Evolutionary conservation across 2,888 invertebrate genomes (phyloP).

Genomic region (Luffia ferchaultella): DNA sequence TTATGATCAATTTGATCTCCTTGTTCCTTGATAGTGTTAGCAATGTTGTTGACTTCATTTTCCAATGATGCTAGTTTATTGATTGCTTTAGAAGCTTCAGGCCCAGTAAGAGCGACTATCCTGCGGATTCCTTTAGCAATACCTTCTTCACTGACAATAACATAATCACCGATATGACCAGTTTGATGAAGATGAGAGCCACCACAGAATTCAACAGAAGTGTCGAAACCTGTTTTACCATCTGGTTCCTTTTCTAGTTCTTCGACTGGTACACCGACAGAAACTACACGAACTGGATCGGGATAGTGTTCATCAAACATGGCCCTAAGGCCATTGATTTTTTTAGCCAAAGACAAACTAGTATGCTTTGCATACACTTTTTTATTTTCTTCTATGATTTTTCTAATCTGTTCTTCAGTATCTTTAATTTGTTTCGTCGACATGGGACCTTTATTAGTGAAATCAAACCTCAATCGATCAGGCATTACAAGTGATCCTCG

Average conservation of each 20-base stretch:
- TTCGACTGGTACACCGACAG: conserved; percentile 93
- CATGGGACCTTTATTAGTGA: conserved; percentile 94
- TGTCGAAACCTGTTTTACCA: conserved; percentile 77
- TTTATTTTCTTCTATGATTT: conserved; percentile 78
- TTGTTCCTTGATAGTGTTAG: conserved; percentile 63
- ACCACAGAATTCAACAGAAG: conserved; percentile 99
- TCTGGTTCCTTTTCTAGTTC: conserved; percentile 87
- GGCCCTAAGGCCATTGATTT: conserved; percentile 90
- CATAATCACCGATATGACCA: conserved; percentile 94
- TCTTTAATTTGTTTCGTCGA: conserved; percentile 86
- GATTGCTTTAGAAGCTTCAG: conserved; percentile 88
- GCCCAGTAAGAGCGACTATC: conserved; percentile 96
- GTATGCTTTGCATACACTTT: conserved; percentile 90
- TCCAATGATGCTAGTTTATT: conserved; percentile 82
- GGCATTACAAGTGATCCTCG: conserved; percentile 97
- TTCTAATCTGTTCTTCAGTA: conserved; percentile 81
- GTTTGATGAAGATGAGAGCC: conserved; percentile 94
- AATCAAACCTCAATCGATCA: conserved; percentile 96
- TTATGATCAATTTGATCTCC: conserved; percentile 67
- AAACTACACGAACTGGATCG: conserved; percentile 93
- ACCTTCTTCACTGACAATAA: conserved; percentile 97
- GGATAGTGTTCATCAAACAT: conserved; percentile 99
- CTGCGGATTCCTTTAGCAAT: conserved; percentile 98
- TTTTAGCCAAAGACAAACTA: conserved; percentile 84
- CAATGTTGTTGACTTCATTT: conserved; percentile 73